Evolutionary conservation across 2,888 invertebrate species (phyloP).

Genomic region (Volucella bombylans): DNA sequence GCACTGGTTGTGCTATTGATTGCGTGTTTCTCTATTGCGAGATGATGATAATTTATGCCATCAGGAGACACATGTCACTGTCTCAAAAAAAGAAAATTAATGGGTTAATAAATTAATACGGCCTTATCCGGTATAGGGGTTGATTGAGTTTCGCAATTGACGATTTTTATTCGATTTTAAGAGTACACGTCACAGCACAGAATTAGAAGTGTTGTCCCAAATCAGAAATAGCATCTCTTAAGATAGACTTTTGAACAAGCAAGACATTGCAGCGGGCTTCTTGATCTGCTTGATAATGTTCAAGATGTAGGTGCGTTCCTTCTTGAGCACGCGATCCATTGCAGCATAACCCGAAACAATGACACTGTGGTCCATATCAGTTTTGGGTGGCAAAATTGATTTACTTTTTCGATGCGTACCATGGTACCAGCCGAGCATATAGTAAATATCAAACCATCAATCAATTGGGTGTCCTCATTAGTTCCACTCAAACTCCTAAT

Average conservation of each 20-base stretch:
- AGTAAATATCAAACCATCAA: slow-evolving; percentile 97
- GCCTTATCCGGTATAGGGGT: too few relatives aligned
- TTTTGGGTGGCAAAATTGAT: slow-evolving; percentile 99
- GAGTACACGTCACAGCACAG: too few relatives aligned
- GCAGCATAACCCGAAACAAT: slow-evolving; percentile 99
- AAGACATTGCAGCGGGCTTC: slow-evolving; percentile 98
- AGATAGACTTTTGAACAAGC: slow-evolving; percentile 91
- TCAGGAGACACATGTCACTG: too few relatives aligned
- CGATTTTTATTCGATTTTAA: too few relatives aligned
- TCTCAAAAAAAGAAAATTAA: too few relatives aligned
- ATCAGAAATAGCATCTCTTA: slow-evolving; percentile 97
- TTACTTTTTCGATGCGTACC: slow-evolving; percentile 96
- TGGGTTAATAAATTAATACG: too few relatives aligned
- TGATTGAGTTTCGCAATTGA: too few relatives aligned
- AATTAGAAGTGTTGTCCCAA: slow-evolving; percentile 98
- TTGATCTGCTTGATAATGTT: slow-evolving; percentile 99
- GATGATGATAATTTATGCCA: too few relatives aligned
- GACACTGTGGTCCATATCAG: slow-evolving; percentile 98
- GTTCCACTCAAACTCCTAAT: slow-evolving; percentile 98
- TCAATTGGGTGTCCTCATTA: slow-evolving; percentile 97
- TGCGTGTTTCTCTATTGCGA: too few relatives aligned
- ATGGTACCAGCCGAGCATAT: slow-evolving; percentile 94
- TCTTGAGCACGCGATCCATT: too few relatives aligned
- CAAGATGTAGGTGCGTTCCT: slow-evolving; percentile 97
- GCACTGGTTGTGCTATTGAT: too few relatives aligned